Percentiles rank a stretch among this genome's conserved stretches.
phyloP scores from a whole-genome alignment of 2,888 invertebrate species.

The Drosophila sordidula region DNA sequence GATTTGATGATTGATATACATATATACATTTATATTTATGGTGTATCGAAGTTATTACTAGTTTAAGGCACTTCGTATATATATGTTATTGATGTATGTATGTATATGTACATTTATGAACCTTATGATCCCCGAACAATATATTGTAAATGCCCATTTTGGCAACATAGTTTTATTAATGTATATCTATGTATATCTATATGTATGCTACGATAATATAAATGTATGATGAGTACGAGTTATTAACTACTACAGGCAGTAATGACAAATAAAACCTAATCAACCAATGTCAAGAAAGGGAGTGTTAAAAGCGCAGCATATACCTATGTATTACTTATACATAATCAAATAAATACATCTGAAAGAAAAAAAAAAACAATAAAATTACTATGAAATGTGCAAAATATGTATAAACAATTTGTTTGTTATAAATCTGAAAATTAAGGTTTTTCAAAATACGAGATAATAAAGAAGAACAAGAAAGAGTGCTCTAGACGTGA shows the following conservation, averaged over 20 bases:
- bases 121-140: conserved; percentile 51
- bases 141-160: conserved; percentile 59
- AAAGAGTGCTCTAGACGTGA: too few relatives aligned
- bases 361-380: conserved; percentile 52
- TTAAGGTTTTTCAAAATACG: too few relatives aligned
- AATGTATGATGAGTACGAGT: conserved; percentile 48
- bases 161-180: conserved; percentile 61
- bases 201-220: conserved; percentile 51
- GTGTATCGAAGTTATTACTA: conserved; percentile 66
- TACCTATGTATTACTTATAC: conserved; percentile 52
- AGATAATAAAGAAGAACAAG: too few relatives aligned
- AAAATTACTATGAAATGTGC: conserved; percentile 68
- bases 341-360: conserved; percentile 42
- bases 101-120: conserved; percentile 44
- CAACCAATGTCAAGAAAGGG: conserved; percentile 47
- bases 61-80: conserved; percentile 57
- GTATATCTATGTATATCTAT: conserved; percentile 50
- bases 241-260: conserved; percentile 48
- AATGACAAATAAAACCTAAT: conserved; percentile 55
- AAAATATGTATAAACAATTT: conserved; percentile 25
- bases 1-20: conserved; percentile 4
- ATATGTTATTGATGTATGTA: conserved; percentile 50
- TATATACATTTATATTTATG: conserved; percentile 27
- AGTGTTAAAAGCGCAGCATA: conserved; percentile 36
- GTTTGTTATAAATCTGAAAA: background rate